Percentiles rank a stretch among this genome's conserved stretches.
Conservation (phyloP, 92 coral and sea anemone genomes). For the Plumapathes pennacea region DNA sequence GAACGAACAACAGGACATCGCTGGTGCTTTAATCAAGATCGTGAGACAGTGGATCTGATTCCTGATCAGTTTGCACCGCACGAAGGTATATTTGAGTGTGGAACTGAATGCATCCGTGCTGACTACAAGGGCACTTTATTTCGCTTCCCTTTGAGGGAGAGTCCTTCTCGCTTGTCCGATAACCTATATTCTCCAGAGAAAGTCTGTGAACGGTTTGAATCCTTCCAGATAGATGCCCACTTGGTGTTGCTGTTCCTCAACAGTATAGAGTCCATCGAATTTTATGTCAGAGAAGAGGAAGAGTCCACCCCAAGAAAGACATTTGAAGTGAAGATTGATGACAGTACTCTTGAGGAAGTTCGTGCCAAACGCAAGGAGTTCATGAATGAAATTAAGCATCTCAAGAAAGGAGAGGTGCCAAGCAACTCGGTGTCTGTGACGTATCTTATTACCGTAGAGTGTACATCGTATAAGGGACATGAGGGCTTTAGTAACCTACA, state of each 20-base stretch:
- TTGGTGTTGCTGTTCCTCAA: constrained; percentile 53
- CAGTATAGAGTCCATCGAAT: constrained; percentile 44
- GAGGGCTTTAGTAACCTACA: neutral
- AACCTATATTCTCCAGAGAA: constrained; percentile 57
- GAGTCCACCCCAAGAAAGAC: constrained; percentile 31
- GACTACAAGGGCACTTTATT: constrained; percentile 67
- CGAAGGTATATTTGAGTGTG: constrained; percentile 47
- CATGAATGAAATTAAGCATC: too few relatives aligned
- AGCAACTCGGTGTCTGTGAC: too few relatives aligned
- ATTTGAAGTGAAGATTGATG: constrained; percentile 49
- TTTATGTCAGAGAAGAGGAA: constrained; percentile 38
- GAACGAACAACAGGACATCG: constrained; percentile 11
- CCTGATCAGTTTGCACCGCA: constrained; percentile 55
- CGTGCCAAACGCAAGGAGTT: constrained; percentile 42
- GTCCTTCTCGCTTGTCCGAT: constrained; percentile 54
- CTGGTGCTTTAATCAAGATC: too few relatives aligned
- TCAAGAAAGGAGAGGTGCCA: too few relatives aligned
- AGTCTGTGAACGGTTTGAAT: constrained; percentile 38
- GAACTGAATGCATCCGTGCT: constrained; percentile 29
- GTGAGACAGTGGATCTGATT: too few relatives aligned
- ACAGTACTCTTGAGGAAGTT: constrained; percentile 37
- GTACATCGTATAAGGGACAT: too few relatives aligned
- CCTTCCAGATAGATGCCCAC: constrained; percentile 52
- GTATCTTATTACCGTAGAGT: too few relatives aligned
- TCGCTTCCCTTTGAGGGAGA: constrained; percentile 70